Evolutionary conservation across 2,888 invertebrate genomes (phyloP).

Genomic region (Conomelus anceps): DNA sequence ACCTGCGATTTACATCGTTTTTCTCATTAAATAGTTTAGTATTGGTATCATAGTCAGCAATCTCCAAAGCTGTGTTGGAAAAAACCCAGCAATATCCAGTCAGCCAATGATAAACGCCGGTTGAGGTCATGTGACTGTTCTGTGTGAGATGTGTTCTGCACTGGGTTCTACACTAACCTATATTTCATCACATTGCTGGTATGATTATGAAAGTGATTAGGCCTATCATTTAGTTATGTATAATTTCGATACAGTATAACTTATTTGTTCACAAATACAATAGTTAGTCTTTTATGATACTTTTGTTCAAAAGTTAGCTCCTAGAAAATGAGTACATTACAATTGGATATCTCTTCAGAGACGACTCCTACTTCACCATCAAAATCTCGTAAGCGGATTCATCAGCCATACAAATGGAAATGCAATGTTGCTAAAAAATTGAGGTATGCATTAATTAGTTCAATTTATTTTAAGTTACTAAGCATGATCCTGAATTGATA

Average conservation of each 20-base stretch:
- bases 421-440: constrained; percentile 2
- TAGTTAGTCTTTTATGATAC: too few relatives aligned
- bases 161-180: background rate
- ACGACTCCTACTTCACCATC: background rate
- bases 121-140: background rate
- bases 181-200: background rate
- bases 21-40: background rate
- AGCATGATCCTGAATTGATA: background rate
- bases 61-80: background rate
- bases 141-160: background rate
- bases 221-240: background rate
- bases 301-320: background rate
- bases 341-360: background rate
- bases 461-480: background rate
- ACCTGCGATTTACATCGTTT: background rate
- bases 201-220: background rate
- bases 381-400: background rate
- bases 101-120: background rate
- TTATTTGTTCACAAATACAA: too few relatives aligned
- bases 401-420: background rate
- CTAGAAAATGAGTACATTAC: background rate
- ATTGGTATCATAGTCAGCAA: background rate
- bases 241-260: background rate
- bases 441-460: background rate
- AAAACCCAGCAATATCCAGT: background rate